phyloP scores from a whole-genome alignment of 2,113 vertebrate genomes.

The Ochotona princeps region DNA sequence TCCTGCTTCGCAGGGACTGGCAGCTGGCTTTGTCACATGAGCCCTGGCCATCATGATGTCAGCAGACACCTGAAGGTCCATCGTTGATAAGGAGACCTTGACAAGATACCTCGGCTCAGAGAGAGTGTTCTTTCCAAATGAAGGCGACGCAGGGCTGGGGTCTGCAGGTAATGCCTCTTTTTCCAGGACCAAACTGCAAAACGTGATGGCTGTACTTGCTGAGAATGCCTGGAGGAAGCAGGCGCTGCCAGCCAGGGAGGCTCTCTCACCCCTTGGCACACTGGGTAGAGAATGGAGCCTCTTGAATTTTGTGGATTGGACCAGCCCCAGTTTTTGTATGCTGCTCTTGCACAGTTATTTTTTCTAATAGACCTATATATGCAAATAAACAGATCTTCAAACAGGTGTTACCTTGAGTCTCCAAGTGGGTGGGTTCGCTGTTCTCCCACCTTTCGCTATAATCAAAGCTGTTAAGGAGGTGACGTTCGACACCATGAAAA shows the following conservation, averaged over 20 bases:
- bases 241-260: neutral
- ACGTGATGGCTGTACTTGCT: neutral
- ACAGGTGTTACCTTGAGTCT: neutral
- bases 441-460: fast-evolving
- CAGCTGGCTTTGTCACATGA: neutral
- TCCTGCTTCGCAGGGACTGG: neutral
- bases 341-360: neutral
- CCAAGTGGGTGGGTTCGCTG: too few species aligned
- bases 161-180: neutral
- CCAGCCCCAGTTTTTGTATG: neutral
- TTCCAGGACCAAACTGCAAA: neutral
- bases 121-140: neutral
- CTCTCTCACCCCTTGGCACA: too few species aligned
- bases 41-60: neutral
- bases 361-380: neutral
- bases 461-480: neutral
- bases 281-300: fast-evolving
- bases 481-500: neutral
- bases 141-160: neutral
- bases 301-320: neutral
- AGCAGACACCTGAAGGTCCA: neutral
- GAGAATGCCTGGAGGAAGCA: neutral
- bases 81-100: conserved; percentile 24
- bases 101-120: neutral
- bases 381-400: conserved; percentile 1